Evolutionary conservation across 2,113 vertebrate genomes (phyloP), one percentile per base, ranked within the genome.

Genomic region (Paramormyrops kingsleyae): DNA sequence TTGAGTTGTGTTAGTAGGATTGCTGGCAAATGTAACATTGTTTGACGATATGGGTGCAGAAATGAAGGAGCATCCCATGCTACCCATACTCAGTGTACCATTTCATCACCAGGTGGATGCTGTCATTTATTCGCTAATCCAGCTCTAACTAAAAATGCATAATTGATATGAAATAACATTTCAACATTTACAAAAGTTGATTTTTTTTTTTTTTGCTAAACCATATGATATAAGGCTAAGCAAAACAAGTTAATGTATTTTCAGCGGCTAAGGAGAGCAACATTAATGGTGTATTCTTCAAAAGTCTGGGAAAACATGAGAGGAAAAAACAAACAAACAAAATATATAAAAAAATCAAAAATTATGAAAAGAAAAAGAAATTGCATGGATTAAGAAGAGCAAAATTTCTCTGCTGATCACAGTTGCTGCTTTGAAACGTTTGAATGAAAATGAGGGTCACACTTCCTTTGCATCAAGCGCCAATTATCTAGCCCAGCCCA

Each of bases 401-500:
- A 42, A 19, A 88, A 88, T 35, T 44, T 17, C 31, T 62, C 35
- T 42, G n/a, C 39, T 4, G 46, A 70, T 80, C 88, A 44, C 77
- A 59, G 39, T 62, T 89, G 21, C 24, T 5, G 56, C 85, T 89
- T 89, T 62, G 52, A 89, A 77, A 77, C 17, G 0, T 52, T 15
- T 50, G 5, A 83, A 62, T 66, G 56, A 53, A 85, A 83, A 83
- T 47, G 49, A 35, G 13, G 74, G 31, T 12, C 13, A 35, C 74
- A 42, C 15, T 80, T 39, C 31, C 70, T 39, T 15, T 15, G 35
- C 74, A 42, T 19, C 31, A 80, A 17, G 13, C 10, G 31, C 31
- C 70, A 90, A 91, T 92, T 92, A 91, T 50, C 42, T 50, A 77
- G 56, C 70, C 83, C 31, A 59, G 35, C 83, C 89, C 66, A 42